Base-by-base conservation (phyloP, 2,888 invertebrate genomes). In the Encarsia formosa region DNA sequence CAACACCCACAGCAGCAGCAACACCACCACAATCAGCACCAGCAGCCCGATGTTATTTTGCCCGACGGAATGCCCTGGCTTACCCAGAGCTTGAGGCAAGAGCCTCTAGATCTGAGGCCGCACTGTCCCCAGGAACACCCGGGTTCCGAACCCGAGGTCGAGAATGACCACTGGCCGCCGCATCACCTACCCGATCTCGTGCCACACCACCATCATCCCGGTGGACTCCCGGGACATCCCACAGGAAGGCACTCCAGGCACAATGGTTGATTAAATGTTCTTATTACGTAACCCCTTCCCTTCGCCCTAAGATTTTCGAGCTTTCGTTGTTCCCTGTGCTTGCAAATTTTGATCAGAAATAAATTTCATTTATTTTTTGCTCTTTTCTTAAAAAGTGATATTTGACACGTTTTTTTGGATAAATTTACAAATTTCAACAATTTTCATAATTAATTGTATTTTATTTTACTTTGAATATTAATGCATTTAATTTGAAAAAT, bases 101-200 rank as follows among this genome's bases (percentile, higher is more conserved):
- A 88, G 63, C 91, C 91, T 0, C 76, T 91, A 44, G 91, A 91
- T 65, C 78, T 92, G 68, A 81, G 91, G 60, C 91, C 90, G 1
- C 88, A 88, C 57, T 71, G 70, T 37, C 71, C 69, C 3, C 70
- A 68, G 56, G 79, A 79, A 64, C n/a, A n/a, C n/a, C 78, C 77
- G 66, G 69, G 42, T 18, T 37, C 49, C n/a, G 52, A 52, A 15
- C 23, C 39, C 9, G 52, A 53, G 26, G 20, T 48, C 24, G 71
- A 8, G 70, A 71, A 29, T 29, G 29, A 29, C 13, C 63, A 67
- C 0, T 73, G 73, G 70, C 64, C 69, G 4, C 62, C 66, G 9
- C 73, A 71, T 52, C 72, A 70, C 31, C 68, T 69, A 54, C 73
- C 67, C 35, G 73, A 73, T 22, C 54, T 65, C 18, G 64, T 69